phyloP scores from a whole-genome alignment of 2,797 vertebrate genomes.

The Myiotriccus ornatus region DNA sequence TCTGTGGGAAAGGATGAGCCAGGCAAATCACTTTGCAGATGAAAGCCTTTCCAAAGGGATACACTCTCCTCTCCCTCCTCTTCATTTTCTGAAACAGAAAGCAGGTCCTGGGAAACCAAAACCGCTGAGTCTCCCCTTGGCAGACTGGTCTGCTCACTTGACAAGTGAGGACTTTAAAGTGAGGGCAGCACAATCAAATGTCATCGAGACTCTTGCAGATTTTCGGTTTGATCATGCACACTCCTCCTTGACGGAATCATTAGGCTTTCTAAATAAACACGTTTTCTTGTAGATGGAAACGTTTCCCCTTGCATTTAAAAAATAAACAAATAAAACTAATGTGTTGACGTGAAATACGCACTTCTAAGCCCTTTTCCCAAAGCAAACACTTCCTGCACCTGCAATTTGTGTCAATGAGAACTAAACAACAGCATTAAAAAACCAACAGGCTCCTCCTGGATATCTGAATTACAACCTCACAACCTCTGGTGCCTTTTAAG shows the following conservation, averaged over 20 bases:
- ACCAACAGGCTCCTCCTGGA: background rate
- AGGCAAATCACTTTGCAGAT: background rate
- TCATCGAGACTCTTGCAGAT: background rate
- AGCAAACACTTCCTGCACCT: background rate
- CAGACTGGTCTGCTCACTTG: background rate
- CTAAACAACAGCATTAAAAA: background rate
- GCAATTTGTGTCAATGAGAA: background rate
- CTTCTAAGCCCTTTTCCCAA: background rate
- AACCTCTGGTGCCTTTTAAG: background rate
- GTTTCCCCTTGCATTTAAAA: background rate
- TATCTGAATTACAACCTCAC: background rate
- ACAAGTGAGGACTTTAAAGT: background rate
- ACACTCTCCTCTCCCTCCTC: background rate
- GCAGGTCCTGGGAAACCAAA: background rate
- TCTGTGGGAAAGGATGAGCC: background rate
- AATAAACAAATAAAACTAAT: background rate
- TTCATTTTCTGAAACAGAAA: background rate
- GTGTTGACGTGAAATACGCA: background rate
- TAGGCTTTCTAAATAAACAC: background rate
- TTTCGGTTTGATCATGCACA: background rate
- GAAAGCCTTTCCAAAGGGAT: background rate
- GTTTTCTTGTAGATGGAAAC: background rate
- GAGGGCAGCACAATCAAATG: background rate
- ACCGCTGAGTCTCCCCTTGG: background rate
- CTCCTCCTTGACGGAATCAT: background rate